phyloP scores from a whole-genome alignment of 2,113 vertebrate species.

The Pristiophorus japonicus region DNA sequence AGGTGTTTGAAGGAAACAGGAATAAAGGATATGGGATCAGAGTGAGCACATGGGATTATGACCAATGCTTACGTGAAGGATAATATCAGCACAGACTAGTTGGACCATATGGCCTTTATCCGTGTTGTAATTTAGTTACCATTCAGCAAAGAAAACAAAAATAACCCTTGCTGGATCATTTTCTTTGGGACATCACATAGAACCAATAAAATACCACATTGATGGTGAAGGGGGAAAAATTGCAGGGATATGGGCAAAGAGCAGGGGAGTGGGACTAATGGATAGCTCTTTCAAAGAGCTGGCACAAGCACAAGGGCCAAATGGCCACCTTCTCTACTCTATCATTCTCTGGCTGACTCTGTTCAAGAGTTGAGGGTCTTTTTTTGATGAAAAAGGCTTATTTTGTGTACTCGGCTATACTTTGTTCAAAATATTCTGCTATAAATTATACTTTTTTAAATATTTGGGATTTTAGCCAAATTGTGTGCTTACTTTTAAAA shows the following conservation, averaged over 20 bases:
- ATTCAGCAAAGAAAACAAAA: not conserved
- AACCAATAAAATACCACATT: not conserved
- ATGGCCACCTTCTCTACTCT: not conserved
- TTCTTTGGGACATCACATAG: not conserved
- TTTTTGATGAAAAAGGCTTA: not conserved
- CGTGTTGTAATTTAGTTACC: not conserved
- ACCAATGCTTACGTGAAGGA: not conserved
- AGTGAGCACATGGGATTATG: not conserved
- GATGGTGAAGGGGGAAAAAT: not conserved
- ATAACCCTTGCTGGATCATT: not conserved
- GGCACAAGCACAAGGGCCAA: not conserved
- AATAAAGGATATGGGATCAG: not conserved
- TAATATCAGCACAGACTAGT: too few relatives aligned
- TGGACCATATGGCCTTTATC: too few relatives aligned
- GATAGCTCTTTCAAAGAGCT: not conserved
- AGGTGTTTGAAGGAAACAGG: too few relatives aligned
- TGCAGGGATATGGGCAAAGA: not conserved
- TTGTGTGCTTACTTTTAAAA: not conserved
- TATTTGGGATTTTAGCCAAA: too few relatives aligned
- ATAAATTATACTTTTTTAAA: not conserved
- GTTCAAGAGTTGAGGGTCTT: not conserved
- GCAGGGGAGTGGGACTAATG: too few relatives aligned
- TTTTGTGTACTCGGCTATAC: not conserved
- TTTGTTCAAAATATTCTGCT: conserved; percentile 12
- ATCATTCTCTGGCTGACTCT: not conserved